phyloP scores from a whole-genome alignment of 1,140 invertebrate genomes.

The Wiebesia pumilae region DNA sequence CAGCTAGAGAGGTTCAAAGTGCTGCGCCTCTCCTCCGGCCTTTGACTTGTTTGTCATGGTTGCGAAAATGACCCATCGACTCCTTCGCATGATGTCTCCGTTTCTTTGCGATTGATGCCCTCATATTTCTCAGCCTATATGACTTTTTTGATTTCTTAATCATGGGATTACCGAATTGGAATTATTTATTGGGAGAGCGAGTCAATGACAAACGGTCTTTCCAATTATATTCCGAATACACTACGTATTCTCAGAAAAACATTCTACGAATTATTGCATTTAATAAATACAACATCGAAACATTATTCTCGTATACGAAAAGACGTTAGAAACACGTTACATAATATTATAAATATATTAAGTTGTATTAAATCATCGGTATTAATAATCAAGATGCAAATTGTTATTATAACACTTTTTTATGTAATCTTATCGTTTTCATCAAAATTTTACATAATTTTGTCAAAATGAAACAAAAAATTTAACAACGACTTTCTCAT shows the following conservation, averaged over 20 bases:
- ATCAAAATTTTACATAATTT: background rate
- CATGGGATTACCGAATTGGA: background rate
- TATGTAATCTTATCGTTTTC: background rate
- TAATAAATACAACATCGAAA: background rate
- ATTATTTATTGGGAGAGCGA: background rate
- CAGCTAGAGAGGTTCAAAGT: conserved; percentile 45
- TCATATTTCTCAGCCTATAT: background rate
- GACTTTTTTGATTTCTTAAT: conserved; percentile 38
- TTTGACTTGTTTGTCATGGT: conserved; percentile 61
- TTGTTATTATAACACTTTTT: too few species aligned
- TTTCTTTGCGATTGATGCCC: conserved; percentile 41
- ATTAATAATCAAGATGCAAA: too few species aligned
- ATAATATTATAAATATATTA: background rate
- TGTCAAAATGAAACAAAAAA: background rate
- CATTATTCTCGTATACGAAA: background rate
- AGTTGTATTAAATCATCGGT: background rate
- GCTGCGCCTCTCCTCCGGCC: conserved; percentile 11
- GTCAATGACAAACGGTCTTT: background rate
- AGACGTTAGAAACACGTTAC: background rate
- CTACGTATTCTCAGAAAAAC: background rate
- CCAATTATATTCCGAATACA: background rate
- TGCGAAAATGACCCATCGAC: conserved; percentile 55
- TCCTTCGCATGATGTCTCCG: conserved; percentile 46
- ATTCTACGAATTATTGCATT: background rate
- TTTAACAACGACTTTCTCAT: too few species aligned